Base-by-base conservation (phyloP, 2,888 invertebrate species). In the Ceramica pisi region DNA sequence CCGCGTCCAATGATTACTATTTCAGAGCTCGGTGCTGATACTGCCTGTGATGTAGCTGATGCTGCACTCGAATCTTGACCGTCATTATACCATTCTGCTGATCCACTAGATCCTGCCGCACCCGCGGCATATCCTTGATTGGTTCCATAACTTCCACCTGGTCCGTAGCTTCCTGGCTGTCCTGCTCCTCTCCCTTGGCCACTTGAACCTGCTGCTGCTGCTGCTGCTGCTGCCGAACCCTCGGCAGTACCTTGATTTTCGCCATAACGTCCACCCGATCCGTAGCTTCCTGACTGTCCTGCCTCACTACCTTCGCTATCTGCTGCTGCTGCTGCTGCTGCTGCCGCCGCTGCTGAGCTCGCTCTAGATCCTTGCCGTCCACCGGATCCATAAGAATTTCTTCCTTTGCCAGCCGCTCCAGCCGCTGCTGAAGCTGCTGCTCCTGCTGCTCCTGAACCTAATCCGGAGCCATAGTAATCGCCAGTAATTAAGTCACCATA, bases 21-120 rank as follows among this genome's bases (percentile, higher is more conserved):
- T 67, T 67, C 68, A 70, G 9, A 21, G 55, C 26, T 26, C 21
- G 48, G 14, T 14, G 44, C 16, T 19, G 19, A 46, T 46, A 3
- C 44, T 19, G 44, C 5, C 6, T 44, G 44, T 16, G 2, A 4
- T 16, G 44, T 16, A 5, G 44, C 19, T 46, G 44, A 46, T 46
- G 41, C 19, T 44, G 51, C 19, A 46, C 5, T 19, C 14, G 44
- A 46, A 46, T 19, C 19, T 7, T 16, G 19, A 19, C 19, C 44
- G 5, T 41, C 0, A 38, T 38, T 10, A 38, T 44, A 4, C 31
- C 31, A 31, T 6, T 31, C 4, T 31, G 2, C 6, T 5, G 31
- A 31, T 31, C 5, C 31, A 5, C 31, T 31, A 31, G 31, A 31
- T 31, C 31, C 31, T 31, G 31, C 31, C 6, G 31, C 31, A 31